Evolutionary conservation across 1,140 invertebrate species (phyloP).

Genomic region (Protaetia brevitarsis): DNA sequence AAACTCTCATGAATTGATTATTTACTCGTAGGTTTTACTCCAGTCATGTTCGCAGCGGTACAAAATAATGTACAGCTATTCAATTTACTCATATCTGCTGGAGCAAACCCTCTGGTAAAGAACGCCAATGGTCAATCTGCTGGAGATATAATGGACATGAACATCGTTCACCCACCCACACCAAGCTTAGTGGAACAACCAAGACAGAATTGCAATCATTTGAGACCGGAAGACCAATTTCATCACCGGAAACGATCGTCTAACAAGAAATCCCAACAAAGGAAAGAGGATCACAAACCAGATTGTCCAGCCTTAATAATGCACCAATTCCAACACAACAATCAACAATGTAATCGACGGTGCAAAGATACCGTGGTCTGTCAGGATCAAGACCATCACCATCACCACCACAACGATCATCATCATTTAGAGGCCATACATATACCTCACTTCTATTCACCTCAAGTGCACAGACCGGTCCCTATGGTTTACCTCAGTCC

Average conservation of each 20-base stretch:
- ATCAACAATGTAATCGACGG: too few species aligned
- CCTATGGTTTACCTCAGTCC: constrained; percentile 20
- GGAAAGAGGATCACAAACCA: too few species aligned
- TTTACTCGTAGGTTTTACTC: constrained; percentile 38
- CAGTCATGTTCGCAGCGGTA: constrained; percentile 44
- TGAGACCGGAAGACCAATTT: too few species aligned
- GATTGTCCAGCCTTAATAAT: too few species aligned
- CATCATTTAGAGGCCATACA: too few species aligned
- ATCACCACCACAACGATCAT: background rate
- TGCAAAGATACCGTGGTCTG: too few species aligned
- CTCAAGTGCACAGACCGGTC: background rate
- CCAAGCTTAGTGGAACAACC: background rate
- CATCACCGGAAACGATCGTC: too few species aligned
- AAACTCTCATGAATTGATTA: constrained; percentile 22
- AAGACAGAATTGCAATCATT: too few species aligned
- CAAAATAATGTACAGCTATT: constrained; percentile 32
- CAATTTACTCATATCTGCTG: constrained; percentile 31
- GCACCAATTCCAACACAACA: too few species aligned
- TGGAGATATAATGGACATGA: constrained; percentile 29
- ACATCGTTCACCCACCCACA: constrained; percentile 29
- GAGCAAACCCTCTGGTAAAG: constrained; percentile 32
- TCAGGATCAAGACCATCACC: background rate
- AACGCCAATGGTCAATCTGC: constrained; percentile 1
- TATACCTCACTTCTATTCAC: background rate
- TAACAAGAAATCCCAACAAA: too few species aligned